A percentile compares a stretch with the other conserved stretches of the same genome.
These are phyloP conservation scores for Sialis lutaria DNA, from an alignment of 2,888 invertebrate species.

Conservation along the genomic window DNA sequence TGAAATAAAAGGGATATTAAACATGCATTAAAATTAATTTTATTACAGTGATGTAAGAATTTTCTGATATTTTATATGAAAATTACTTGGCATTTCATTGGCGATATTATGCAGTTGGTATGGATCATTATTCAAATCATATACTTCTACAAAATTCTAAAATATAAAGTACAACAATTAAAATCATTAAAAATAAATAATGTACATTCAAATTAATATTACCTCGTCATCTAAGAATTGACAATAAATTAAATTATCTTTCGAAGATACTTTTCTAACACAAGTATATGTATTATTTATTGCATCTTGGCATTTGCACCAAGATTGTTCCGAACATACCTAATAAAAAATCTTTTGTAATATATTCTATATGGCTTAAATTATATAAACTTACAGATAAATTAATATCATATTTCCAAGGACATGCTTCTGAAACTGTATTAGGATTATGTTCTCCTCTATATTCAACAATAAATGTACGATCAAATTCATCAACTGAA, in stretches of 20 bases:
- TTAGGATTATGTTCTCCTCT: slow-evolving; percentile 51
- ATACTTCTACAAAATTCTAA: slow-evolving; percentile 59
- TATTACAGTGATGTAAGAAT: not conserved
- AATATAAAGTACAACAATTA: slow-evolving; percentile 11
- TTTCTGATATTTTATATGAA: slow-evolving; percentile 20
- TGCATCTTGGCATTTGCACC: slow-evolving; percentile 75
- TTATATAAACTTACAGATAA: slow-evolving; percentile 37
- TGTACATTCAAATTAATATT: slow-evolving; percentile 1
- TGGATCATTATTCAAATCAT: slow-evolving; percentile 50
- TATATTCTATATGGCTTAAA: not conserved
- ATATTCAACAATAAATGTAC: slow-evolving; percentile 43
- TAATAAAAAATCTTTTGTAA: slow-evolving; percentile 22
- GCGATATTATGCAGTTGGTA: slow-evolving; percentile 53
- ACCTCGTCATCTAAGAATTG: slow-evolving; percentile 22
- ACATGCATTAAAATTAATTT: no score
- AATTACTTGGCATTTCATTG: slow-evolving; percentile 30
- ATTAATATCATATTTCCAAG: slow-evolving; percentile 37
- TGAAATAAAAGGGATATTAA: no score
- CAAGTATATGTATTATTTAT: slow-evolving; percentile 72
- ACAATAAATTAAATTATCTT: slow-evolving; percentile 42
- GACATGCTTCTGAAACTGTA: slow-evolving; percentile 42
- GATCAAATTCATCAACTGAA: slow-evolving; percentile 4
- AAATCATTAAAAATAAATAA: not conserved
- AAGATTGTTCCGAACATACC: slow-evolving; percentile 44
- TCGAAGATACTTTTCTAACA: slow-evolving; percentile 41